These are phyloP conservation scores for Rambutsinella grinnellia DNA, from an alignment of 2,888 invertebrate genomes.

Conservation along the genomic window DNA sequence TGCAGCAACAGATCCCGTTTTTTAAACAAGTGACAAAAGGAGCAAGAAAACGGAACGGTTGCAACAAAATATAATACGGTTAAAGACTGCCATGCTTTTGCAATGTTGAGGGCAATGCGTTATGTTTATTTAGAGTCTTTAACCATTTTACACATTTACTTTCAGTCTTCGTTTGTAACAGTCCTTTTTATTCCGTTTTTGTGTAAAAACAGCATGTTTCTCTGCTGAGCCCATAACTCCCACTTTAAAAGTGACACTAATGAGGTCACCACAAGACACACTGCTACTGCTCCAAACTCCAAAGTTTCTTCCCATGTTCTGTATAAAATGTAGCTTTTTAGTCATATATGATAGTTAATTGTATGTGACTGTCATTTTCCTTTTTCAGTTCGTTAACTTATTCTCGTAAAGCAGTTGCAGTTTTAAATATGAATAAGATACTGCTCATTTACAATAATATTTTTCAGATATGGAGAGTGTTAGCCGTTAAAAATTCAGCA, in stretches of 20 bases:
- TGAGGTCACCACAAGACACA: constrained; percentile 54
- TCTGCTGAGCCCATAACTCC: constrained; percentile 51
- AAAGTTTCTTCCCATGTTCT: background rate
- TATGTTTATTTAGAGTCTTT: constrained; percentile 8
- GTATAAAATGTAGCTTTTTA: background rate
- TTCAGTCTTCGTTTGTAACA: constrained; percentile 5
- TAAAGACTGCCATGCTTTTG: no score
- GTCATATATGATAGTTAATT: background rate
- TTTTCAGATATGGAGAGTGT: background rate
- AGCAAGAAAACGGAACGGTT: constrained; percentile 4
- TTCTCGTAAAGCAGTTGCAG: no score
- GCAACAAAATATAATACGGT: no score
- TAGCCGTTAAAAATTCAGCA: constrained; percentile 1
- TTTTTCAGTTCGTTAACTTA: constrained; percentile 8
- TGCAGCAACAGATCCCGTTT: constrained; percentile 45
- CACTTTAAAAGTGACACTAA: constrained; percentile 52
- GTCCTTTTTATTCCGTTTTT: constrained; percentile 13
- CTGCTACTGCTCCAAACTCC: constrained; percentile 3
- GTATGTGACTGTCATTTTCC: background rate
- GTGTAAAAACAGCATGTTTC: constrained; percentile 34
- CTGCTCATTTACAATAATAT: no score
- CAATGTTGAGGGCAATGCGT: no score
- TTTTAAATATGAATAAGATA: no score
- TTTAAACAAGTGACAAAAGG: constrained; percentile 4
- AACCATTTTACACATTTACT: constrained; percentile 21